Evolutionary conservation across 1,140 invertebrate species (phyloP), one percentile per base, ranked within the genome.

Genomic region (Tetranychus urticae): DNA sequence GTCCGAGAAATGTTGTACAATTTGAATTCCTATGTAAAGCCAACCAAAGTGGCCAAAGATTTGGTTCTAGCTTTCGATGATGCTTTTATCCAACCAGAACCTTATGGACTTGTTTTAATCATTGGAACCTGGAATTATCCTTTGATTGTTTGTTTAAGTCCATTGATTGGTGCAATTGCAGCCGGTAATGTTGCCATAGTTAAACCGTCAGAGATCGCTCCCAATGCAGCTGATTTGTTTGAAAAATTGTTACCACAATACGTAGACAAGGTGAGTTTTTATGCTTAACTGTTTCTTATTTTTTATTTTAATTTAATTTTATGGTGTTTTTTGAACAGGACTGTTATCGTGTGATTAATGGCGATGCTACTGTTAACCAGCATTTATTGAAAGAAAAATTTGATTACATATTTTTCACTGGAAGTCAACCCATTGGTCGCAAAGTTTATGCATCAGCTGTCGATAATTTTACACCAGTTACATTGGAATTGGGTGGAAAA

Each of bases 361-460:
- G 78, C 64, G 91, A 86, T 47, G 74, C 88, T 4, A 68, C 78
- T 39, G 88, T 91, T 74, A 93, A 88, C 0, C 83, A 83, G 6
- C 81, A 84, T 67, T 70, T 98, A 6, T 74, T 98, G 10, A 84
- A 88, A 64, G 78, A 93, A 69, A 80, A 80, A 69, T 80, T 76
- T 68, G 79, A 80, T 65, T 72, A 77, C 58, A 78, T 80, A 45
- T 74, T 80, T 63, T 80, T 76, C 66, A 80, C 78, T 10, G 79
- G 69, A 23, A 67, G 64, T 13, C 63, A 66, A 13, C 13, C 48
- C 2, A 75, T 80, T 39, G 79, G 73, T 0, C 72, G 74, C 62
- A 72, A 76, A 47, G 68, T 80, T 5, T 73, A 77, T 70, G 65
- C 69, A 58, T 75, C 77, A 34, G 78, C 79, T 2, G 72, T 74